These are phyloP conservation scores for Cantharis nigra DNA, from an alignment of 2,888 invertebrate genomes.

Conservation along the genomic window DNA sequence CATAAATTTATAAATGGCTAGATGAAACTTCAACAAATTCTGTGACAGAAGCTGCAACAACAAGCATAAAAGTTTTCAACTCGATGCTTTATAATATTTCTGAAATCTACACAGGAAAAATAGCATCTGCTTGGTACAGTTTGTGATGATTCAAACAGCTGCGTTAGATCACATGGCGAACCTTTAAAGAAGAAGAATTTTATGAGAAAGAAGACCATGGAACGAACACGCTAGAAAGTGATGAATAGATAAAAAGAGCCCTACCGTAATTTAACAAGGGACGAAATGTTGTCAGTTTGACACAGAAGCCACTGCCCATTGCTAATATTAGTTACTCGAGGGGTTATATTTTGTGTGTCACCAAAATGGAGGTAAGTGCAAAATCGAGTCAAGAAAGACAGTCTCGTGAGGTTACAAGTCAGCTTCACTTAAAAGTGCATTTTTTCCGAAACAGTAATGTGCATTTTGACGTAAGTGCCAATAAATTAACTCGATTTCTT, in stretches of 20 bases:
- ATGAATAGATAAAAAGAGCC: constrained; percentile 22
- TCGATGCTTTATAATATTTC: not conserved
- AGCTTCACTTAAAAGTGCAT: not conserved
- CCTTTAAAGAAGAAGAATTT: constrained; percentile 31
- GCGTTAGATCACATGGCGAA: constrained; percentile 37
- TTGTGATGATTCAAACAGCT: constrained; percentile 40
- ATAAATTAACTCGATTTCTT: not conserved
- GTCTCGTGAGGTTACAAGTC: not conserved
- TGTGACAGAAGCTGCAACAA: not conserved
- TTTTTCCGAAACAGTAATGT: not conserved
- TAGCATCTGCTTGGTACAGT: constrained; percentile 29
- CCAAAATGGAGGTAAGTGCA: constrained; percentile 42
- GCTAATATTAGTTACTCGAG: constrained; percentile 23
- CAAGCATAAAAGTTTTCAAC: constrained; percentile 4
- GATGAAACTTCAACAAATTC: not conserved
- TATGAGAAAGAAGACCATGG: constrained; percentile 21
- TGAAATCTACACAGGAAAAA: constrained; percentile 15
- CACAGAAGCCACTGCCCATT: constrained; percentile 43
- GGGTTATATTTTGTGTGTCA: constrained; percentile 35
- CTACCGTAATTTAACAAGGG: constrained; percentile 26
- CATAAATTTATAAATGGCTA: constrained; percentile 15
- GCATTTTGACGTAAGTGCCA: not conserved
- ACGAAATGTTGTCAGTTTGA: constrained; percentile 39
- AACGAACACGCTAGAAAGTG: constrained; percentile 12
- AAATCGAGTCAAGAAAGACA: constrained; percentile 20